These are phyloP conservation scores for Arrhamphus sclerolepis DNA, from an alignment of 2,797 vertebrate species.

Conservation along the genomic window DNA sequence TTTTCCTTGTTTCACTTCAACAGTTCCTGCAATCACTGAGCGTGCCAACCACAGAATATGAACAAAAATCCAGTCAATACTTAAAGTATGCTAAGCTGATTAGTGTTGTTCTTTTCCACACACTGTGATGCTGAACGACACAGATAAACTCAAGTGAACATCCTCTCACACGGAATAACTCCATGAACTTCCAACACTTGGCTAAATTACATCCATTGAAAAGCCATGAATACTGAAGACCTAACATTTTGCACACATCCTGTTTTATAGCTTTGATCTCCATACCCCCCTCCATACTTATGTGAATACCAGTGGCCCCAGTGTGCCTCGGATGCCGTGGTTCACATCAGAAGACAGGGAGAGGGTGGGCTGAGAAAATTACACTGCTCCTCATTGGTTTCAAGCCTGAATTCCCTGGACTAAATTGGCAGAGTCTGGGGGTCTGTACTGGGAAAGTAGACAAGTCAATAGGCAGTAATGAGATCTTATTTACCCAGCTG, in stretches of 20 bases:
- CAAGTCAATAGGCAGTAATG: constrained; percentile 74
- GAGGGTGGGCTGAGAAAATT: constrained; percentile 67
- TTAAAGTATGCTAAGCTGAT: constrained; percentile 12
- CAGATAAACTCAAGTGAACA: constrained; percentile 15
- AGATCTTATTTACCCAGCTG: constrained; percentile 78
- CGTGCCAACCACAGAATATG: no score
- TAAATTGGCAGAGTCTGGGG: constrained; percentile 65
- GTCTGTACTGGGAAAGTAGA: constrained; percentile 70
- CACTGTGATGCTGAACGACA: neutral
- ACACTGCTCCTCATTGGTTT: constrained; percentile 50
- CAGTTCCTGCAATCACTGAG: neutral
- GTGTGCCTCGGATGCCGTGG: constrained; percentile 42
- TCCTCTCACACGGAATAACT: constrained; percentile 35
- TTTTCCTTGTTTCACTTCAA: neutral
- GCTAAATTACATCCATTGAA: constrained; percentile 69
- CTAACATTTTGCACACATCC: constrained; percentile 43
- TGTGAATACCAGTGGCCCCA: constrained; percentile 51
- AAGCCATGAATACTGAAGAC: constrained; percentile 78
- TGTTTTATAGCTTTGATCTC: constrained; percentile 35
- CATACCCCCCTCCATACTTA: constrained; percentile 47
- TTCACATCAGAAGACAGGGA: constrained; percentile 52
- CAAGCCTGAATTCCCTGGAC: constrained; percentile 64
- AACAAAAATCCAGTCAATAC: no score
- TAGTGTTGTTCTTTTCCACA: neutral
- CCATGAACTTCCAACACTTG: constrained; percentile 68